phyloP scores from a whole-genome alignment of 92 coral and sea anemone genomes.

The Parazoanthus swiftii region DNA sequence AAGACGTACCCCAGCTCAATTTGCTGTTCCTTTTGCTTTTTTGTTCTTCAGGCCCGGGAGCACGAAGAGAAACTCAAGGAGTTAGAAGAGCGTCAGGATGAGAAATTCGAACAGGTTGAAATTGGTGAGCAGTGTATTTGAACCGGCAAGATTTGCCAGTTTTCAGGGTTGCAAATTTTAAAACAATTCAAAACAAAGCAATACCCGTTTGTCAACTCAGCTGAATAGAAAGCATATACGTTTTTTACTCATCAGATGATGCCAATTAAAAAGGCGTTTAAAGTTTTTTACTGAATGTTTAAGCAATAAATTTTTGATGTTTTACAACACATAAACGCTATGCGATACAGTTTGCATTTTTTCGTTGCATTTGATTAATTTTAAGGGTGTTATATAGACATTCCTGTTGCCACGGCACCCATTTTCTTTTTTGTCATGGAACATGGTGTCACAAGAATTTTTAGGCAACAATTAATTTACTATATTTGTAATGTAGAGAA shows the following conservation, averaged over 20 bases:
- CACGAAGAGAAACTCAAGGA: slow-evolving; percentile 68
- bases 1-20: neutral
- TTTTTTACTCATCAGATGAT: neutral
- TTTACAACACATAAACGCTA: too few species aligned
- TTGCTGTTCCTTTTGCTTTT: neutral
- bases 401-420: too few species aligned
- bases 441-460: too few species aligned
- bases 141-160: neutral
- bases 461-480: too few species aligned
- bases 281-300: neutral
- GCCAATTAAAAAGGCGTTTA: neutral
- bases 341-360: too few species aligned
- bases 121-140: slow-evolving; percentile 51
- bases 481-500: too few species aligned
- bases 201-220: neutral
- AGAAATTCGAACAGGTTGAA: slow-evolving; percentile 71
- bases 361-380: too few species aligned
- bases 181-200: too few species aligned
- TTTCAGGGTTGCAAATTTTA: neutral
- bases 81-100: slow-evolving; percentile 63
- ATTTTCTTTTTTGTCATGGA: too few species aligned
- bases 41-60: slow-evolving; percentile 60
- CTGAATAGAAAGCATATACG: neutral
- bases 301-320: too few species aligned
- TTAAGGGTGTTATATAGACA: too few species aligned